Evolutionary conservation across 2,888 invertebrate genomes (phyloP).

Genomic region (Lagria hirta): DNA sequence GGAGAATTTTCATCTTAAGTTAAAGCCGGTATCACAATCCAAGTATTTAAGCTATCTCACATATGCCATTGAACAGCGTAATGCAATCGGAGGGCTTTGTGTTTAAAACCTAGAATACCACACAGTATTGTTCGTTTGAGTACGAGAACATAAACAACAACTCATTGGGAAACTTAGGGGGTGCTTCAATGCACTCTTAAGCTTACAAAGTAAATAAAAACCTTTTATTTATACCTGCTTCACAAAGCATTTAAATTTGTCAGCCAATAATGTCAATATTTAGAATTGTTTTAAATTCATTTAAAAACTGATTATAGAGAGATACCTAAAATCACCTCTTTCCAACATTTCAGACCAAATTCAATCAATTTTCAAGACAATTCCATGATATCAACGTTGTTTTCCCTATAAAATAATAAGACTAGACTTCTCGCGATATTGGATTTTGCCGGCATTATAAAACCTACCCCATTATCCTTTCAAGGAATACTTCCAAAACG

Average conservation of each 20-base stretch:
- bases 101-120: slow-evolving; percentile 25
- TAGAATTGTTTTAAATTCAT: slow-evolving; percentile 15
- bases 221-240: slow-evolving; percentile 15
- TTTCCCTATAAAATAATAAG: slow-evolving; percentile 18
- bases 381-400: slow-evolving; percentile 17
- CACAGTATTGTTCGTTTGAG: slow-evolving; percentile 24
- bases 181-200: slow-evolving; percentile 18
- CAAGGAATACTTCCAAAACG: slow-evolving; percentile 23
- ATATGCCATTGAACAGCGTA: slow-evolving; percentile 20
- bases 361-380: no score
- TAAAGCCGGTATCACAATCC: slow-evolving; percentile 17
- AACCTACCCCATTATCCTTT: slow-evolving; percentile 21
- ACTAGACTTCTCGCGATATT: slow-evolving; percentile 13
- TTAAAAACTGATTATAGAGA: no score
- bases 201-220: slow-evolving; percentile 25
- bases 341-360: no score
- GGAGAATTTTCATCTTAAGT: slow-evolving; percentile 12
- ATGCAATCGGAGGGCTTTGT: slow-evolving; percentile 21
- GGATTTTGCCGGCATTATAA: slow-evolving; percentile 21
- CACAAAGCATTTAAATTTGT: slow-evolving; percentile 19
- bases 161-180: slow-evolving; percentile 17
- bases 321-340: no score
- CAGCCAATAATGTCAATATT: slow-evolving; percentile 23
- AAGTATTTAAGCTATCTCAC: slow-evolving; percentile 23
- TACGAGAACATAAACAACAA: slow-evolving; percentile 21